Evolutionary conservation across 1,140 invertebrate genomes (phyloP).

Genomic region (Trichonephila inaurata): DNA sequence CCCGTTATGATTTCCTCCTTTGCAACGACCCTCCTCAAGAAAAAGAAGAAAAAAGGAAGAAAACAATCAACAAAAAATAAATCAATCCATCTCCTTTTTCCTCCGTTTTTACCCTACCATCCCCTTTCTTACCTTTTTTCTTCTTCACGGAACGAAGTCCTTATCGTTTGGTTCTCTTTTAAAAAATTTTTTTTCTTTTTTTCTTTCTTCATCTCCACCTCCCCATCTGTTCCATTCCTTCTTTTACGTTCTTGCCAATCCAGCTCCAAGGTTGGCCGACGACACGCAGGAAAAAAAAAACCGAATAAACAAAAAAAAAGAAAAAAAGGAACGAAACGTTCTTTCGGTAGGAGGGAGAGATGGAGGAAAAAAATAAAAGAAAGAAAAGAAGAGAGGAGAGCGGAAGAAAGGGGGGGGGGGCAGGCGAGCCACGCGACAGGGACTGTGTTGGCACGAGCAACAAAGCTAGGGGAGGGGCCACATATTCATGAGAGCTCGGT

Average conservation of each 20-base stretch:
- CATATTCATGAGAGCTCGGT: conserved; percentile 49
- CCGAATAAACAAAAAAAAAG: conserved; percentile 48
- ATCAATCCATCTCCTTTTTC: conserved; percentile 59
- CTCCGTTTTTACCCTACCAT: conserved; percentile 33
- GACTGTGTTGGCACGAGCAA: conserved; percentile 56
- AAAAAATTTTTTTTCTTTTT: not conserved
- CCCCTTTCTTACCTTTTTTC: conserved; percentile 1
- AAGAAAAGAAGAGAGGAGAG: conserved; percentile 24
- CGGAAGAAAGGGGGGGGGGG: not conserved
- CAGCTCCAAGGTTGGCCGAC: conserved; percentile 59
- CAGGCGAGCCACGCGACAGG: not conserved
- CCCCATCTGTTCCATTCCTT: conserved; percentile 62
- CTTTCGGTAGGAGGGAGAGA: not conserved
- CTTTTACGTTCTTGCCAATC: conserved; percentile 12
- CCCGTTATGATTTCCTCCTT: conserved; percentile 29
- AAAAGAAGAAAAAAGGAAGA: not conserved
- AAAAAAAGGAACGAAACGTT: conserved; percentile 41
- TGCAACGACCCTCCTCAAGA: not conserved
- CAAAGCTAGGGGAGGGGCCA: conserved; percentile 64
- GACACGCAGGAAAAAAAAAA: conserved; percentile 18
- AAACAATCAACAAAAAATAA: conserved; percentile 35
- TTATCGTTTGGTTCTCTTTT: not conserved
- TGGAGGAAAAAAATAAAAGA: not conserved
- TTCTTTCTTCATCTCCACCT: not conserved
- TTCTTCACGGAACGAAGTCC: not conserved